These are phyloP conservation scores for Acanthiza pusilla DNA, from an alignment of 2,797 vertebrate genomes.

Conservation along the genomic window DNA sequence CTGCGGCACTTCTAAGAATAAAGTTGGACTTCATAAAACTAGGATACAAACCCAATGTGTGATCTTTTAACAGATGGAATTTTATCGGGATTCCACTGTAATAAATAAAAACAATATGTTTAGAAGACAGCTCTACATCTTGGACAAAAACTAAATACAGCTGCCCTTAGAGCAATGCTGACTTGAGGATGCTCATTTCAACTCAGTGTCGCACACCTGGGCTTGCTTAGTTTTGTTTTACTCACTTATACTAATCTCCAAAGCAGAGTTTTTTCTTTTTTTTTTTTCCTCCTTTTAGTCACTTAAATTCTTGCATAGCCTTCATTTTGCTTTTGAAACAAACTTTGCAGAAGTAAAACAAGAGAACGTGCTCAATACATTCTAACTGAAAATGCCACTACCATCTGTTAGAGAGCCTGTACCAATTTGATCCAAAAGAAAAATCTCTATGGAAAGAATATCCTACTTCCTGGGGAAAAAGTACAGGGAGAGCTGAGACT, in stretches of 20 bases:
- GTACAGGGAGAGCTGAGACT: constrained; percentile 21
- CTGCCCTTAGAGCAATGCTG: constrained; percentile 35
- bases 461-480: not conserved
- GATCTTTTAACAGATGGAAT: constrained; percentile 63
- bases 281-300: not conserved
- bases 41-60: constrained; percentile 54
- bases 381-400: constrained; percentile 41
- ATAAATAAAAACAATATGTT: constrained; percentile 60
- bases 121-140: constrained; percentile 46
- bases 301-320: constrained; percentile 1
- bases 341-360: constrained; percentile 15
- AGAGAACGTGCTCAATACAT: not conserved
- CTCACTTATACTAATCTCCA: not conserved
- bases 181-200: not conserved
- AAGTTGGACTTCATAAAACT: constrained; percentile 55
- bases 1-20: constrained; percentile 44
- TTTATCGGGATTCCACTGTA: constrained; percentile 48
- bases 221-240: constrained; percentile 15
- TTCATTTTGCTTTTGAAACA: constrained; percentile 17
- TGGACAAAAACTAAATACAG: constrained; percentile 47
- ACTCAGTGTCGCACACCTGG: not conserved
- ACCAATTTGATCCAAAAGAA: not conserved
- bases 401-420: constrained; percentile 9
- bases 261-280: not conserved
- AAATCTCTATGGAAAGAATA: not conserved